Evolutionary conservation across 2,888 invertebrate genomes (phyloP), one percentile per base, ranked within the genome.

Genomic region (Nebria salina): DNA sequence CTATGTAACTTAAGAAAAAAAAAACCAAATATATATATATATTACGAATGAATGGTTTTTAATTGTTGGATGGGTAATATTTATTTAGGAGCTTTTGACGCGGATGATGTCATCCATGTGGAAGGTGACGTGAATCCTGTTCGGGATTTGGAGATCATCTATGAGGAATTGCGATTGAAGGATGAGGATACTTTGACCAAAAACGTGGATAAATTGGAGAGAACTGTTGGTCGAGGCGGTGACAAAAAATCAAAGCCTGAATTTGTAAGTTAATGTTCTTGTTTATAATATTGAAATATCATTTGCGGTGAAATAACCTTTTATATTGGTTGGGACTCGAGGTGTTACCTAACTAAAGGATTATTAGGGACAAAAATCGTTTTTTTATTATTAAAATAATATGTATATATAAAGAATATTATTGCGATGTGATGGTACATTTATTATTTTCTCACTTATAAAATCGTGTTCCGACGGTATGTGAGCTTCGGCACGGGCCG

Each of bases 111-210:
- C 0, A 98, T 97, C 75, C 99, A 99, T 88, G 95, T 99, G 0
- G 99, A 99, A 89, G 99, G 99, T 0, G 99, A 99, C 83, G 98
- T 99, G 1, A 95, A 99, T 89, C 99, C 99, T 0, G 94, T 98
- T 0, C 92, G 99, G 79, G 99, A 99, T 90, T 91, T 99, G 87
- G 98, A 97, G 86, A 99, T 99, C 78, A 99, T 99, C 86, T 93
- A 93, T 83, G 98, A 99, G 87, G 99, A 99, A 88, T 90, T 99
- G 79, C 92, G 98, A 74, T 91, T 98, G 72, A 99, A 99, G 88
- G 99, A 98, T 86, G 93, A 96, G 85, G 98, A 99, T 85, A 95
- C 95, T 84, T 90, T 99, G n/a, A 86, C 93, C 86, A 93, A 93
- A 85, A 92, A 94, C 86, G 88, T 98, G 81, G 98, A 98, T 77